Base-by-base conservation (phyloP, 1,140 invertebrate species). In the Mycetomoellerius zeteki region DNA sequence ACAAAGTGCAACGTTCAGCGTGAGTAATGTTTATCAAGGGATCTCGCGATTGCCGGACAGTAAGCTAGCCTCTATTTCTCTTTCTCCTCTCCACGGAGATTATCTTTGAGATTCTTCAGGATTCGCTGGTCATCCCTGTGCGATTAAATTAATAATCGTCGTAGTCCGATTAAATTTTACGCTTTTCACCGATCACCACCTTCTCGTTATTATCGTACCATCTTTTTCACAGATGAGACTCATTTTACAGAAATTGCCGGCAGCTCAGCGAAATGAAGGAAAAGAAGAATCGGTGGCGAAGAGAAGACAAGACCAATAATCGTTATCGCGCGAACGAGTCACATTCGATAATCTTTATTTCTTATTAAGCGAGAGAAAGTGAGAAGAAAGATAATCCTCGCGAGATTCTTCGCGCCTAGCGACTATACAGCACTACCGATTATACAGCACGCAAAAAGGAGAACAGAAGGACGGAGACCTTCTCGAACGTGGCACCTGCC, bases 401-500 rank as follows among this genome's bases (percentile, higher is more conserved):
- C 75, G 71, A 73, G 27, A 65, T 54, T 50, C 27, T 16, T 30
- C 30, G 33, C 73, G 60, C 43, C 27, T 78, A 65, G 37, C 27
- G 64, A 6, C 8, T 30, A 50, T 64, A 33, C 56, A 12, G 33
- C 37, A 69, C 56, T 67, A 47, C 19, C 19, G 58, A 54, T 65
- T 54, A 21, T 16, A 19, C 21, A 43, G 54, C 52, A n/a, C 14
- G 47, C 24, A 62, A 85, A 80, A 73, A 54, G 71, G 54, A 75
- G 24, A 87, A 62, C 58, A 77, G 27, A 24, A 76, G 37, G 21
- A 71, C 50, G 30, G 14, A n/a, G 47, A 58, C 43, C 10, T 56
- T 84, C 69, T 62, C 69, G 69, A 37, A 14, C 85, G 33, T 80
- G 75, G 78, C 85, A 82, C 85, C 77, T 82, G 85, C 85, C 77